Evolutionary conservation across 2,113 vertebrate genomes (phyloP).

Genomic region (Girardinichthys multiradiatus): DNA sequence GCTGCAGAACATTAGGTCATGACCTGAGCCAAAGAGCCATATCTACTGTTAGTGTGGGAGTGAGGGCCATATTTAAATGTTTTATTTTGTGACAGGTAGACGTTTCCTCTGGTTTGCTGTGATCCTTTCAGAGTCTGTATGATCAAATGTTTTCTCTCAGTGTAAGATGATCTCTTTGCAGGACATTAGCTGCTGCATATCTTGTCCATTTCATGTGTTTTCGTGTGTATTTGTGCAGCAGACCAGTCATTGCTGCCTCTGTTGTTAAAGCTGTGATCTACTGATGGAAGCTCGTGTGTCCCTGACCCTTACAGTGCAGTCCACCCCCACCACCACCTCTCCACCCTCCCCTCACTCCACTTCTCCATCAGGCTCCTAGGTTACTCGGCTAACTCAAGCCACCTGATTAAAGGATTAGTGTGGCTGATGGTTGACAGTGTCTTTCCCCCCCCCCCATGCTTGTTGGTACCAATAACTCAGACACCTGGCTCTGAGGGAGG

Average conservation of each 20-base stretch:
- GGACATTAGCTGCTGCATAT: no score
- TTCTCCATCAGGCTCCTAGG: conserved; percentile 63
- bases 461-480: conserved; percentile 60
- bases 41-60: conserved; percentile 53
- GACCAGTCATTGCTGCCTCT: conserved; percentile 42
- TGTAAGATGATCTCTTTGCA: conserved; percentile 17
- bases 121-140: conserved; percentile 34
- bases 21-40: conserved; percentile 55
- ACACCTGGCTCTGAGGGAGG: conserved; percentile 66
- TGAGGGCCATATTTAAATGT: conserved; percentile 41
- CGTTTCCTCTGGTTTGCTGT: conserved; percentile 37
- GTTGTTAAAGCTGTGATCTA: conserved; percentile 59
- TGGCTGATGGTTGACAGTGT: conserved; percentile 76
- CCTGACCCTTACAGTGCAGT: conserved; percentile 76
- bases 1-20: conserved; percentile 70
- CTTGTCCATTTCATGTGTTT: no score
- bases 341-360: conserved; percentile 36
- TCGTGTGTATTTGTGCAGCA: conserved; percentile 16
- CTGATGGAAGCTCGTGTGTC: conserved; percentile 69
- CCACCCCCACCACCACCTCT: conserved; percentile 6
- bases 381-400: conserved; percentile 70
- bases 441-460: conserved; percentile 52
- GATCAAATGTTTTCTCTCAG: conserved; percentile 20
- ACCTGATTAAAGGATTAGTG: conserved; percentile 82
- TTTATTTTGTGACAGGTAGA: conserved; percentile 59